Evolutionary conservation across 2,888 invertebrate species (phyloP), one percentile per base, ranked within the genome.

Genomic region (Macaria liturata): DNA sequence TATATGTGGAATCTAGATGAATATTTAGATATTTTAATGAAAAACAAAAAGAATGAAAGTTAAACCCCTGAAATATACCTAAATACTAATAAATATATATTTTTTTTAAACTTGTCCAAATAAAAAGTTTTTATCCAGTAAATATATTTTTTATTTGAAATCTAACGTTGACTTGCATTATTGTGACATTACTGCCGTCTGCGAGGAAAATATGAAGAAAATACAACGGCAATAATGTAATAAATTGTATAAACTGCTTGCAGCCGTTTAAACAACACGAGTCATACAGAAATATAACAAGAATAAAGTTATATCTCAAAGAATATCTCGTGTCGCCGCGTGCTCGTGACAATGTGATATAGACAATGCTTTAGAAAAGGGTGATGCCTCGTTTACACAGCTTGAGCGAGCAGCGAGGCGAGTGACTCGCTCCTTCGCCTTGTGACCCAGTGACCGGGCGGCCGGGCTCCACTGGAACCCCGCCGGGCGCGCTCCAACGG

Each of bases 311-410:
- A 88, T 87, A 84, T 87, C 80, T 82, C 82, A 78, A 81, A 76
- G 83, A 86, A 88, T 87, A 88, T 85, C 84, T 85, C 78, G 84
- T 84, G 84, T 83, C 88, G 84, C 89, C 90, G 85, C 83, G 84
- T 90, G 90, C 78, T 86, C 75, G 75, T 89, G 90, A 91, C 90
- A 89, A 86, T 86, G 82, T 88, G 86, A 90, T 88, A 88, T 86
- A 91, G 90, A 88, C 87, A 88, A 88, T 85, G 80, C 84, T 78
- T 83, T 86, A 80, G 83, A 84, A 85, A 89, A 86, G 86, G 86
- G 85, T 86, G 78, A 76, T 83, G 89, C 84, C 69, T 69, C 81
- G 81, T 86, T 87, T 65, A 78, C 68, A 75, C 65, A 46, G 50
- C 58, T 62, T 64, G 54, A 72, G 65, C 66, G 32, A 55, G 43